phyloP scores from a whole-genome alignment of 1,140 invertebrate species.

The Ptiloglossa arizonensis region DNA sequence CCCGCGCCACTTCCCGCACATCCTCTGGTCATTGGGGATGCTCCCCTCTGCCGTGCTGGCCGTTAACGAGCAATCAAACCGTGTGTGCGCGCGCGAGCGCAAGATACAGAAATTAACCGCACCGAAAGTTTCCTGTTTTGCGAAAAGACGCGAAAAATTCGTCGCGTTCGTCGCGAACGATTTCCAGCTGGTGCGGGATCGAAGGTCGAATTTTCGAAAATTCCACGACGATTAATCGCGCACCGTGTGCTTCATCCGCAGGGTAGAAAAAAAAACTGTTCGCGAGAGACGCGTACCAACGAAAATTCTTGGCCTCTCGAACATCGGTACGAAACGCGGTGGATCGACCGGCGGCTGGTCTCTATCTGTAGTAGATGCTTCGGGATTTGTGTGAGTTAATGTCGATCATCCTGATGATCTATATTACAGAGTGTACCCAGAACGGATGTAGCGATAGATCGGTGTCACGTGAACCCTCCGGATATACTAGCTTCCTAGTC shows the following conservation, averaged over 20 bases:
- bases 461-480: constrained; percentile 78
- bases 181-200: no score
- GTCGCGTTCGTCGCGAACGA: no score
- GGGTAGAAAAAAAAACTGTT: background rate
- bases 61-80: constrained; percentile 61
- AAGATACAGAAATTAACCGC: constrained; percentile 38
- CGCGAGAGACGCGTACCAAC: no score
- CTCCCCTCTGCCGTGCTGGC: constrained; percentile 61
- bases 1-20: constrained; percentile 76
- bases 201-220: background rate
- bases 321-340: background rate
- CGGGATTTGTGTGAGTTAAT: constrained; percentile 50
- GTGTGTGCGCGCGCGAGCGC: constrained; percentile 13
- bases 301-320: background rate
- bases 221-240: background rate
- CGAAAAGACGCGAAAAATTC: background rate
- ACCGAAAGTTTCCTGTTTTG: constrained; percentile 22
- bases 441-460: constrained; percentile 77
- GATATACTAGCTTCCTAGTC: constrained; percentile 78
- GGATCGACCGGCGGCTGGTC: background rate
- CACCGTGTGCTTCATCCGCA: background rate
- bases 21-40: constrained; percentile 73
- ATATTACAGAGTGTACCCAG: constrained; percentile 67
- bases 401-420: constrained; percentile 65
- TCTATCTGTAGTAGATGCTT: constrained; percentile 26